A percentile compares a stretch with the other conserved stretches of the same genome.
Conservation (phyloP, 2,113 vertebrate genomes). For the Muntiacus muntjak region DNA sequence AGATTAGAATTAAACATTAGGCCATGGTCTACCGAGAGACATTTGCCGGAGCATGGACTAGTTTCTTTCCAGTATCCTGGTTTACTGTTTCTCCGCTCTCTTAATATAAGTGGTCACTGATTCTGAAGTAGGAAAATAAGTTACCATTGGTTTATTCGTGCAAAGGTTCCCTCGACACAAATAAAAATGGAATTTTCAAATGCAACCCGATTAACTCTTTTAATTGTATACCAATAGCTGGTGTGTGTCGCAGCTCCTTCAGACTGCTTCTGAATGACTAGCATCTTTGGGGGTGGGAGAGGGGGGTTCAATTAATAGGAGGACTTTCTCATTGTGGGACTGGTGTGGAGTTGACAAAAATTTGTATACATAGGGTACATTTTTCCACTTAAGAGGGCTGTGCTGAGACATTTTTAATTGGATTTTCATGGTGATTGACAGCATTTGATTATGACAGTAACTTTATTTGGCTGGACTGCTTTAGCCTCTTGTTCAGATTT, state of each 20-base stretch:
- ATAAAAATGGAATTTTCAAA: constrained; percentile 70
- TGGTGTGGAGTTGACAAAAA: constrained; percentile 66
- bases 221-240: constrained; percentile 74
- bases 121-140: constrained; percentile 55
- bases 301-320: constrained; percentile 74
- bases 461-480: constrained; percentile 87
- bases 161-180: constrained; percentile 64
- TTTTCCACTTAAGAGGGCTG: constrained; percentile 80
- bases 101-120: constrained; percentile 57
- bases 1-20: constrained; percentile 72
- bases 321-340: constrained; percentile 74
- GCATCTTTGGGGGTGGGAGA: not conserved
- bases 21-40: constrained; percentile 64
- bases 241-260: constrained; percentile 51
- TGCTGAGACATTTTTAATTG: constrained; percentile 82
- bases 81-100: constrained; percentile 42
- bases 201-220: constrained; percentile 27
- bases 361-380: constrained; percentile 77
- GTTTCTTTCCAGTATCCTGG: constrained; percentile 63
- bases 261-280: constrained; percentile 61
- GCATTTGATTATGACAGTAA: constrained; percentile 82
- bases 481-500: constrained; percentile 75
- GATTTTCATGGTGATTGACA: constrained; percentile 90
- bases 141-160: constrained; percentile 32
- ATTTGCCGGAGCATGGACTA: constrained; percentile 48